phyloP scores from a whole-genome alignment of 2,113 vertebrate species.

The Cyanoramphus novaezelandiae region DNA sequence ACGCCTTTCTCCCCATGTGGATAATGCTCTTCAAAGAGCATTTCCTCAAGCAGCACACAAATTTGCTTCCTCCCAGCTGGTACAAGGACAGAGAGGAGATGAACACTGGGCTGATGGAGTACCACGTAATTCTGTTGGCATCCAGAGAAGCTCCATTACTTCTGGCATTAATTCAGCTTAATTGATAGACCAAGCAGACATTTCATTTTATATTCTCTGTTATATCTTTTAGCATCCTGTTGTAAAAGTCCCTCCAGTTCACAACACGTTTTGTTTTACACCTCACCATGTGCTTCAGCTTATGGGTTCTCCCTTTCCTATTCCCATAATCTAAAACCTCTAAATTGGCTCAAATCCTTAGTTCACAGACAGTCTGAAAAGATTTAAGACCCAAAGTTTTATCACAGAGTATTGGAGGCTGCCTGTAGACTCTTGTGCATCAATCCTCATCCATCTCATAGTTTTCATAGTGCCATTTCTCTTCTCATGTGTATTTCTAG shows the following conservation, averaged over 20 bases:
- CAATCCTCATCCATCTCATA: background rate
- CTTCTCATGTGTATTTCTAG: background rate
- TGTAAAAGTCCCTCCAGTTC: background rate
- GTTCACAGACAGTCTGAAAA: background rate
- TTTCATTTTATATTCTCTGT: background rate
- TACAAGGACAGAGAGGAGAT: background rate
- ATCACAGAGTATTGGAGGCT: background rate
- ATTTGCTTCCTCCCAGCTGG: background rate
- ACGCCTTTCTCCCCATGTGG: fast-evolving
- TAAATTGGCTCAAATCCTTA: fast-evolving
- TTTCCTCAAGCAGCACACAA: background rate
- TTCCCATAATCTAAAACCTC: background rate
- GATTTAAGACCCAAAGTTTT: background rate
- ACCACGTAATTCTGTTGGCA: background rate
- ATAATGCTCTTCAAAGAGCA: background rate
- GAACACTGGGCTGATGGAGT: background rate
- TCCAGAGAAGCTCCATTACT: background rate
- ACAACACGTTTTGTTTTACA: background rate
- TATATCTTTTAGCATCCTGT: background rate
- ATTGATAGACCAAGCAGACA: background rate
- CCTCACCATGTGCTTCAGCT: background rate
- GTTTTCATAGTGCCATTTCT: background rate
- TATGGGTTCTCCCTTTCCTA: background rate
- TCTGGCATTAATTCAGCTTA: background rate
- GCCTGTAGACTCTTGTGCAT: background rate